A percentile compares a stretch with the other conserved stretches of the same genome.
Evolutionary conservation across 1,140 invertebrate species (phyloP).

Genomic region (Drosophila pandora): DNA sequence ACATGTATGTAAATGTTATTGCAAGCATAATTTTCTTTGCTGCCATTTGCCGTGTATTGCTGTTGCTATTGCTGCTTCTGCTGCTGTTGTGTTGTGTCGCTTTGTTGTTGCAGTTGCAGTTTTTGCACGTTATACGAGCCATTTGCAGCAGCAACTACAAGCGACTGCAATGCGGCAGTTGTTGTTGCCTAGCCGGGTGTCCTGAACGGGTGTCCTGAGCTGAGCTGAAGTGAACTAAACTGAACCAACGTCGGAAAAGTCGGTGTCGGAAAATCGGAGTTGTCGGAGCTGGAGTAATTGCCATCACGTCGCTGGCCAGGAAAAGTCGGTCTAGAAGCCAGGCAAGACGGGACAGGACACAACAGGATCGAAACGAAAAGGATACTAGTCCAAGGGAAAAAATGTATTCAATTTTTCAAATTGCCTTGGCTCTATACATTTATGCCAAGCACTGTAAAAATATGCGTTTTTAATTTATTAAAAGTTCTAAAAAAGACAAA

Average conservation of each 20-base stretch:
- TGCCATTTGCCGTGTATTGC: constrained; percentile 54
- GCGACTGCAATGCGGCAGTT: constrained; percentile 78
- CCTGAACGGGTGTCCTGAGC: constrained; percentile 17
- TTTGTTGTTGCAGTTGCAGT: constrained; percentile 69
- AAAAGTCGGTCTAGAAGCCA: constrained; percentile 25
- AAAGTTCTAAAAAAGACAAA: neutral
- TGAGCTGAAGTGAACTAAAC: constrained; percentile 14
- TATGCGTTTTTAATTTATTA: neutral
- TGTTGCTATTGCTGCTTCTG: constrained; percentile 42
- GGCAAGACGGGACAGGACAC: constrained; percentile 45
- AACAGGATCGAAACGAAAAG: constrained; percentile 12
- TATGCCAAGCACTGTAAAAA: neutral
- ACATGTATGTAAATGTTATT: constrained; percentile 73
- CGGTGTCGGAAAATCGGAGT: constrained; percentile 18
- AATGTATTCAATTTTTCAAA: constrained; percentile 9
- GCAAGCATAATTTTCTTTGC: constrained; percentile 77
- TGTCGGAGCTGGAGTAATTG: constrained; percentile 63
- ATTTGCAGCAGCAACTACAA: constrained; percentile 78
- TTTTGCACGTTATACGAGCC: constrained; percentile 80
- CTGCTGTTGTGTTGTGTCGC: constrained; percentile 43
- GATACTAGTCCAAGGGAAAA: constrained; percentile 19
- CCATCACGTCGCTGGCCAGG: constrained; percentile 51
- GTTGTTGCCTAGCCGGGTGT: constrained; percentile 44
- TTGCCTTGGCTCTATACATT: constrained; percentile 3
- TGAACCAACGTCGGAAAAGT: constrained; percentile 15